Base-by-base conservation (phyloP, 2,797 vertebrate genomes). In the Mastacembelus armatus region DNA sequence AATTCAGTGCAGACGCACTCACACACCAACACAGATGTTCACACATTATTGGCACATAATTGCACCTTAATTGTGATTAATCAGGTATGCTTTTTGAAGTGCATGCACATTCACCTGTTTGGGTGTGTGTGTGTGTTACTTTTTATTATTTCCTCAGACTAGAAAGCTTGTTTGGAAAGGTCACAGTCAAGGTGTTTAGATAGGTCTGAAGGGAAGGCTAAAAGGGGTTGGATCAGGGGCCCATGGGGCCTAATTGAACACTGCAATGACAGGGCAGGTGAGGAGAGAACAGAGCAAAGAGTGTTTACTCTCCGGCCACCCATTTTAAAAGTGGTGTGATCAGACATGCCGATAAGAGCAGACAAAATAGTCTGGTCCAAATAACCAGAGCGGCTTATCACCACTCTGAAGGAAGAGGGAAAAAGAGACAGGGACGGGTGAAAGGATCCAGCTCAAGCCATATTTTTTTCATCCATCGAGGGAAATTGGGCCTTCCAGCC, bases 11-110 rank as follows among this genome's bases (percentile, higher is more conserved):
- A 71, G 10, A 51, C 43, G 59, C 51, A 44, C 36, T 42, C 40
- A 36, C 0, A 2, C 66, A 60, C n/a, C n/a, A 81, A 78, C 79
- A 75, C 74, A 71, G 71, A 78, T 66, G 57, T 71, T 73, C 70
- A 64, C 59, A 52, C 4, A 11, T 42, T 84, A 72, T 77, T 77
- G 39, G 72, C 59, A 33, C 54, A 44, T 80, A 81, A 87, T 77
- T 80, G 61, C 36, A 2, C 10, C 7, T 35, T 84, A 73, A 88
- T 85, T 83, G 74, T 72, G 81, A 86, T 85, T 81, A 76, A 82
- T 84, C 66, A 71, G 56, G 63, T 57, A 55, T 47, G 54, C 36
- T 16, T 77, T 70, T 65, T 43, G 63, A 60, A 66, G 50, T 60
- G 55, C 35, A 26, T 66, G 50, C 58, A 55, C 4, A 14, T 64